A percentile compares a stretch with the other conserved stretches of the same genome.
Evolutionary conservation across 2,888 invertebrate species (phyloP).

Genomic region (Meiosimyza platycephala): DNA sequence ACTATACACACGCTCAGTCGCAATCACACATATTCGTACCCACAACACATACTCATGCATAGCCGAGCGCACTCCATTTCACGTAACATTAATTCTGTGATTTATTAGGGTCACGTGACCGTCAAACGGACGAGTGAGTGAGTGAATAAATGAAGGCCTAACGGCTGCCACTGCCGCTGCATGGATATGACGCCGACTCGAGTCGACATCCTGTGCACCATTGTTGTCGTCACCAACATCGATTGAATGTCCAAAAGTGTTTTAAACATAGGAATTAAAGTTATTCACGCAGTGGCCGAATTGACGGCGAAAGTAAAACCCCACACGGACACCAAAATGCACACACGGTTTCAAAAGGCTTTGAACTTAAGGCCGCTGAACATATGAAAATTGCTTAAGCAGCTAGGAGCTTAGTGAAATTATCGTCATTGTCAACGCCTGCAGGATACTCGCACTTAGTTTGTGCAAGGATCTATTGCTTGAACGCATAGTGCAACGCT

Average conservation of each 20-base stretch:
- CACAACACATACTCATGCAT: conserved; percentile 29
- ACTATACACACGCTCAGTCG: conserved; percentile 22
- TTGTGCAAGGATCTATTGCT: not conserved
- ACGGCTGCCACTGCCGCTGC: not conserved
- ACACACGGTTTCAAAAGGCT: not conserved
- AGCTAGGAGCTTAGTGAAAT: not conserved
- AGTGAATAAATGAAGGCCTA: conserved; percentile 21
- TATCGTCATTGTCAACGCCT: conserved; percentile 5
- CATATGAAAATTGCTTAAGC: conserved; percentile 18
- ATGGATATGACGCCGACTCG: not conserved
- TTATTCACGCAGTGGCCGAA: not conserved
- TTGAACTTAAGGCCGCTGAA: conserved; percentile 7
- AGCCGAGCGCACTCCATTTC: conserved; percentile 64
- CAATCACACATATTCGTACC: conserved; percentile 2
- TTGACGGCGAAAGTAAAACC: conserved; percentile 8
- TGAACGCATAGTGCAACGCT: too few relatives aligned
- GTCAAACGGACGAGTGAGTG: conserved; percentile 59
- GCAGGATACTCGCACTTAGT: conserved; percentile 6
- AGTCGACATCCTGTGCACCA: not conserved
- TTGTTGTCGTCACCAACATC: not conserved
- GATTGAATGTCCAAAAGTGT: conserved; percentile 4
- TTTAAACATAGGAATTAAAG: not conserved
- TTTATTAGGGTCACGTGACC: conserved; percentile 69
- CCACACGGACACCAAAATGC: not conserved
- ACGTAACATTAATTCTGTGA: conserved; percentile 69